phyloP scores from a whole-genome alignment of 2,888 invertebrate genomes.

The Orthonevra nobilis region DNA sequence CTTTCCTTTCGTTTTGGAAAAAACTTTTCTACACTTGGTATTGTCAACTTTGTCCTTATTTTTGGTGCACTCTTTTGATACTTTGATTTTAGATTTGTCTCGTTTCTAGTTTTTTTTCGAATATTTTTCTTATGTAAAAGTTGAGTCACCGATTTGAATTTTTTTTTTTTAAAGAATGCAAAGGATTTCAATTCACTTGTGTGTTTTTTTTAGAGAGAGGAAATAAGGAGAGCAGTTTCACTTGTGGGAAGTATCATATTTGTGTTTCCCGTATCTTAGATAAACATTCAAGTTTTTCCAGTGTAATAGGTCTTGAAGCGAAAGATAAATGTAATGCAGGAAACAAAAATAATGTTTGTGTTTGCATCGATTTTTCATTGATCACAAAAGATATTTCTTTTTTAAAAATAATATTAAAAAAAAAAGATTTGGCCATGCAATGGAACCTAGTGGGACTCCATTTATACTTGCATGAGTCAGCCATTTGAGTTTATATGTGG shows the following conservation, averaged over 20 bases:
- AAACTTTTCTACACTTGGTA: slow-evolving; percentile 39
- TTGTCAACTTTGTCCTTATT: not conserved
- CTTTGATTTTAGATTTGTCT: no score
- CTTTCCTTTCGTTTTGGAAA: slow-evolving; percentile 22
- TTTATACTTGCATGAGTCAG: no score
- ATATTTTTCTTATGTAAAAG: slow-evolving; percentile 24
- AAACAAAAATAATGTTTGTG: slow-evolving; percentile 11
- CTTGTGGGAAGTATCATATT: slow-evolving; percentile 16
- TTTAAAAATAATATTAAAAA: no score
- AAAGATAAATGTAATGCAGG: slow-evolving; percentile 21
- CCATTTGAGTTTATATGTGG: no score
- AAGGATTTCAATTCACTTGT: slow-evolving; percentile 25
- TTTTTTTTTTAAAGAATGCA: slow-evolving; percentile 8
- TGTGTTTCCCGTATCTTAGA: slow-evolving; percentile 49
- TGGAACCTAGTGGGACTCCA: no score
- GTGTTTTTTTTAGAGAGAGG: no score
- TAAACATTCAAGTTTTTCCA: slow-evolving; percentile 39
- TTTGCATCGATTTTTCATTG: no score
- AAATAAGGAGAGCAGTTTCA: no score
- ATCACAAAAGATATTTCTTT: no score
- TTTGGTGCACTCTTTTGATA: slow-evolving; percentile 40
- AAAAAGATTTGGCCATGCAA: no score
- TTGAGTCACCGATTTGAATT: slow-evolving; percentile 33
- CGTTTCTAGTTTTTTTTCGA: no score
- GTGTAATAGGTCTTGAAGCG: slow-evolving; percentile 27